Evolutionary conservation across 2,113 vertebrate species (phyloP).

Genomic region (Rana temporaria): DNA sequence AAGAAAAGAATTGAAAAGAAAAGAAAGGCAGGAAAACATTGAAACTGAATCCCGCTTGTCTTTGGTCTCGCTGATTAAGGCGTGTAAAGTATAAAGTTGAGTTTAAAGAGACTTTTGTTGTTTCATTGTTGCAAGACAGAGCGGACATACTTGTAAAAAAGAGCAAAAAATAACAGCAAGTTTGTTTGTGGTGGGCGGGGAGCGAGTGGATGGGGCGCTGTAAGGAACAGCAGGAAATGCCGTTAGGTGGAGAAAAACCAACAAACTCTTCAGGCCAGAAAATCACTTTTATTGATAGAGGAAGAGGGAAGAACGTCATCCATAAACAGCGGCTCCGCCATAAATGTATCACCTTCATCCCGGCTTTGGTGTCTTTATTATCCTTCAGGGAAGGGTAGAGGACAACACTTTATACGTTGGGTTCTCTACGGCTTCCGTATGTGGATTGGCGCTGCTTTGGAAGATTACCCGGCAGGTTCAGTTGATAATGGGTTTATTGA

Average conservation of each 20-base stretch:
- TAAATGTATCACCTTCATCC: constrained; percentile 34
- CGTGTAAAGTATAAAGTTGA: too few species aligned
- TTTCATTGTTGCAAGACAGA: constrained; percentile 24
- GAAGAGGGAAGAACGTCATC: neutral
- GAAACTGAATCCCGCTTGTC: too few species aligned
- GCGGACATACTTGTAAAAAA: constrained; percentile 16
- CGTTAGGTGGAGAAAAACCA: neutral
- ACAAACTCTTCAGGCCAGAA: constrained; percentile 7
- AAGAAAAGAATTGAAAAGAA: too few species aligned
- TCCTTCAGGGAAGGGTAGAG: neutral
- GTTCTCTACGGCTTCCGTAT: too few species aligned
- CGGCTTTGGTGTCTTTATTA: neutral
- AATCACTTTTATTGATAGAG: constrained; percentile 26
- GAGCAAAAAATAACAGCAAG: constrained; percentile 21
- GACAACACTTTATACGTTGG: constrained; percentile 1
- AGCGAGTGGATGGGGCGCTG: neutral
- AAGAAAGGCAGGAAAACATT: too few species aligned
- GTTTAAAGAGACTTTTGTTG: constrained; percentile 5
- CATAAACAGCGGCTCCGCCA: constrained; percentile 3
- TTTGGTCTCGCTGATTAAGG: too few species aligned
- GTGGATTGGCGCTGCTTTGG: too few species aligned
- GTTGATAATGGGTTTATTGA: too few species aligned
- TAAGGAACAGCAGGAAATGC: constrained; percentile 24
- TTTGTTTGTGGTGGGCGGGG: constrained; percentile 15
- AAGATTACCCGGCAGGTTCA: too few species aligned